phyloP scores from a whole-genome alignment of 2,113 vertebrate genomes.

The Hippopotamus amphibius region DNA sequence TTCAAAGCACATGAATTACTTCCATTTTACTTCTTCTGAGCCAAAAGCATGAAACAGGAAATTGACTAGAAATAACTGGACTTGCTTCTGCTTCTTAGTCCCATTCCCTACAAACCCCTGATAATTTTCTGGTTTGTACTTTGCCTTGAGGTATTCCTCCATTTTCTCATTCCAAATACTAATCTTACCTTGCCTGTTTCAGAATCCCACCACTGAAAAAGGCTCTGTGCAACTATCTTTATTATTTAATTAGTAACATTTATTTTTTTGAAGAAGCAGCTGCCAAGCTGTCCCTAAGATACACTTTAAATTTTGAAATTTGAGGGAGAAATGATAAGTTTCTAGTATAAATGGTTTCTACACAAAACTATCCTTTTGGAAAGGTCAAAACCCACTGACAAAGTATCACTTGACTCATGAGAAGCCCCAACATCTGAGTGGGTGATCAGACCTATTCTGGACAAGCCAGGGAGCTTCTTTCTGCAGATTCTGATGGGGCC shows the following conservation, averaged over 20 bases:
- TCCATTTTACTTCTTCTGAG: slow-evolving; percentile 58
- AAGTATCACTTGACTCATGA: slow-evolving; percentile 8
- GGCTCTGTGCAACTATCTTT: slow-evolving; percentile 29
- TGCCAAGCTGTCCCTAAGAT: slow-evolving; percentile 1
- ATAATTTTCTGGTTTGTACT: slow-evolving; percentile 28
- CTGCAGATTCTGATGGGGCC: slow-evolving; percentile 26
- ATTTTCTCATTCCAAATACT: slow-evolving; percentile 51
- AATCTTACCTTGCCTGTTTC: slow-evolving; percentile 9
- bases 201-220: slow-evolving; percentile 18
- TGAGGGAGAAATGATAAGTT: slow-evolving; percentile 56
- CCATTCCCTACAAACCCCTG: neutral
- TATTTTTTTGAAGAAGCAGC: slow-evolving; percentile 43
- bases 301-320: slow-evolving; percentile 55
- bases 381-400: slow-evolving; percentile 12
- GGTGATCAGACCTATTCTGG: neutral
- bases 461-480: slow-evolving; percentile 55
- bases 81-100: neutral
- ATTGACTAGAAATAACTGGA: neutral
- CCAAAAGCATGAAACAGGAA: slow-evolving; percentile 40
- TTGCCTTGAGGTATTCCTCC: slow-evolving; percentile 3
- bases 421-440: neutral
- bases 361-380: slow-evolving; percentile 48
- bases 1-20: slow-evolving; percentile 47
- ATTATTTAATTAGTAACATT: slow-evolving; percentile 56
- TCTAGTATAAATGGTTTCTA: slow-evolving; percentile 48